Evolutionary conservation across 2,888 invertebrate species (phyloP), one percentile per base, ranked within the genome.

Genomic region (Teinopalpus imperialis): DNA sequence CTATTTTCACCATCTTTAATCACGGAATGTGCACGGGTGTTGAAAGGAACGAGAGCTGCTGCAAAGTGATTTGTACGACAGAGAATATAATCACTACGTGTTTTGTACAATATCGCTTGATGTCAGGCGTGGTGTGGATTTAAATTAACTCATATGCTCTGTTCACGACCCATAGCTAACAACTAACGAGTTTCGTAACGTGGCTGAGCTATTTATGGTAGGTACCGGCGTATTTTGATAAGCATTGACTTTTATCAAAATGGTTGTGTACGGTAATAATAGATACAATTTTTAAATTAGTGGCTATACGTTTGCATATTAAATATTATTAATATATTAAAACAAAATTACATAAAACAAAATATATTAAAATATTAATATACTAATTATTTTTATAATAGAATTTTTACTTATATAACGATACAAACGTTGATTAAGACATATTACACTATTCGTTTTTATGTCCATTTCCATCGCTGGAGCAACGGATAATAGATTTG

Each of bases 1-100:
- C 74, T 49, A 89, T 86, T 64, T 85, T 83, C 46, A 72, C 80
- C 90, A 90, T 90, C 49, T 65, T 81, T 52, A 40, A 39, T 51
- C 29, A 16, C 3, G 21, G 9, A 31, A n/a, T 26, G 13, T 37
- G 7, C 24, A 51, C 51, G 52, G 72, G 75, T 69, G 65, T 56
- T 56, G 30, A 53, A 18, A 51, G 51, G 44, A 23, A 52, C 29
- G 49, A 53, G 48, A 53, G 54, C 56, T 47, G 45, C 52, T 61
- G 51, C 56, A 41, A 34, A 55, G 49, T 59, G 54, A 41, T 13
- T 9, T 18, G 10, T 34, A 7, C 10, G 8, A 5, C 30, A n/a
- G 1, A 16, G 8, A 4, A 7, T 8, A 30, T 30, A 16, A 14
- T 30, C 16, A 16, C 16, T 16, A 16, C 16, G 16, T 4, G 2